These are phyloP conservation scores for Eulemur macaco DNA, from an alignment of 2,113 vertebrate species.

Conservation along the genomic window DNA sequence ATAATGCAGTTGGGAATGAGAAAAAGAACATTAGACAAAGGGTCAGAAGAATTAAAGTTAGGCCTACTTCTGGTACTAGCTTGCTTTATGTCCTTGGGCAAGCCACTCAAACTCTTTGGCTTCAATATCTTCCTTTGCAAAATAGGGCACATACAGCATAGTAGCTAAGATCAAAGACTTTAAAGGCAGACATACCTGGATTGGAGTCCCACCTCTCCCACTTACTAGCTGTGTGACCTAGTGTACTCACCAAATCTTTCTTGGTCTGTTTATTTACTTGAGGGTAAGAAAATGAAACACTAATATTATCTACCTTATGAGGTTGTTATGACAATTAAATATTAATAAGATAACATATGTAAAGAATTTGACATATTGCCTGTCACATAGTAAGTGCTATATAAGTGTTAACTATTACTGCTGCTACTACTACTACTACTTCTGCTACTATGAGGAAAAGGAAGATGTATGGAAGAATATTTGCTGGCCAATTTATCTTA, in stretches of 20 bases:
- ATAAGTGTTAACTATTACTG: not conserved
- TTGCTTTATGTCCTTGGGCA: conserved; percentile 28
- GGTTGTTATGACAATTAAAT: not conserved
- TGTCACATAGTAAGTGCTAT: not conserved
- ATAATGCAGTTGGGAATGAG: conserved; percentile 14
- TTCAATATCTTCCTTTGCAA: conserved; percentile 42
- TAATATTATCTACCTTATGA: not conserved
- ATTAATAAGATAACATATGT: not conserved
- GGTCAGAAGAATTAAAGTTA: conserved; percentile 24
- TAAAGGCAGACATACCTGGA: not conserved
- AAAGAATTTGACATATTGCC: not conserved
- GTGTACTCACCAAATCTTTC: not conserved
- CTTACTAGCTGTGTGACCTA: not conserved
- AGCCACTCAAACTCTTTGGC: conserved; percentile 4
- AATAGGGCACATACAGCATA: not conserved
- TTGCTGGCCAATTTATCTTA: not conserved
- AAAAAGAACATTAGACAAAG: not conserved
- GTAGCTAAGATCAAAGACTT: not conserved
- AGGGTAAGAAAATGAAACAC: not conserved
- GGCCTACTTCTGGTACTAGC: not conserved
- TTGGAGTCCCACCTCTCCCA: not conserved
- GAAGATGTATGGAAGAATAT: not conserved
- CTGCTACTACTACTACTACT: not conserved
- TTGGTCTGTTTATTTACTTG: conserved; percentile 27
- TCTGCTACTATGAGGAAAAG: not conserved